These are phyloP conservation scores for Lepidurus apus DNA, from an alignment of 1,140 invertebrate genomes.

Conservation along the genomic window DNA sequence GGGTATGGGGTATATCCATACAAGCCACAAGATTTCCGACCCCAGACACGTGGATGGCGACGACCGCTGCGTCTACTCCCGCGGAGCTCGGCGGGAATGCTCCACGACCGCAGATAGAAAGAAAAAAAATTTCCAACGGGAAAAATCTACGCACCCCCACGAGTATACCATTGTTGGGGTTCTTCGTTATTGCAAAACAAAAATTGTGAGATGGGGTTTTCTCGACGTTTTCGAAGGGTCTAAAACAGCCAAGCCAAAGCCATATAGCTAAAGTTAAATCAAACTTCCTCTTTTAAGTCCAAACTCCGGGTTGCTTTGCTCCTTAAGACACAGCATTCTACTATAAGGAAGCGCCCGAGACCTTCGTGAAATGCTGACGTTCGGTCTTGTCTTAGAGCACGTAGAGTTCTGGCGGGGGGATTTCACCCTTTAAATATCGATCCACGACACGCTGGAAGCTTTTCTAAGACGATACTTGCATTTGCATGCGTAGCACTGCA, in stretches of 20 bases:
- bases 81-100: slow-evolving; percentile 8
- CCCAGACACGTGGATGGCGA: slow-evolving; percentile 12
- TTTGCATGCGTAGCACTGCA: background rate
- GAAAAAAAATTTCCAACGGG: background rate
- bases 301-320: too few relatives aligned
- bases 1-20: background rate
- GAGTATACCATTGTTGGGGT: background rate
- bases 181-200: too few relatives aligned
- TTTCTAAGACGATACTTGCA: slow-evolving; percentile 10
- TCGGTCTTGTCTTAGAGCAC: background rate
- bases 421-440: background rate
- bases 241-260: too few relatives aligned
- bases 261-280: too few relatives aligned
- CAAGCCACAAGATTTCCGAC: background rate
- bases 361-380: background rate
- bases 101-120: background rate
- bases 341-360: background rate
- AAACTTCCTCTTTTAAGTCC: too few relatives aligned
- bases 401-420: background rate
- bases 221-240: too few relatives aligned
- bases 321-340: too few relatives aligned
- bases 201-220: too few relatives aligned
- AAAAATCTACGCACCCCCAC: background rate
- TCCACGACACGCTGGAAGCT: background rate
- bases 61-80: background rate